Evolutionary conservation across 2,797 vertebrate species (phyloP).

Genomic region (Margarornis squamiger): DNA sequence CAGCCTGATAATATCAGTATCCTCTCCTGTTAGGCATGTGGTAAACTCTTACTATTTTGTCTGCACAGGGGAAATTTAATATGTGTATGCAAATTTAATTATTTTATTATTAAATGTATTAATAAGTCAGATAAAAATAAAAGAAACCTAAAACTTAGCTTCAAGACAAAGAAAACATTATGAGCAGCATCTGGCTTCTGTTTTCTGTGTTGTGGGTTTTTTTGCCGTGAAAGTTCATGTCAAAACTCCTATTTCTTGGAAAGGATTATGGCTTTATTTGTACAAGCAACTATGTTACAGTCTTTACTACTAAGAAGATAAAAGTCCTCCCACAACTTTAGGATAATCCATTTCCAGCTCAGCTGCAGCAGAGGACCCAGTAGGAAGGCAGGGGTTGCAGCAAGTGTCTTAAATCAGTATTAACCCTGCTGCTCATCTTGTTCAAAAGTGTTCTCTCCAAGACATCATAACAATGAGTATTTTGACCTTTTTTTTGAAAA

Average conservation of each 20-base stretch:
- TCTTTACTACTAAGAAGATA: neutral
- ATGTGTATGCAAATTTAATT: neutral
- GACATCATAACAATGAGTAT: neutral
- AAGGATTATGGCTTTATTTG: neutral
- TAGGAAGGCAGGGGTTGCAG: neutral
- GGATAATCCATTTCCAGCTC: neutral
- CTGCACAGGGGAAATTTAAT: neutral
- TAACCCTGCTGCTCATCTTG: neutral
- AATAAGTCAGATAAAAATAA: neutral
- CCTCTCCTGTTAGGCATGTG: neutral
- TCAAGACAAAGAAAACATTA: neutral
- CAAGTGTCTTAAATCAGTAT: neutral
- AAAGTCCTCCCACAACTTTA: neutral
- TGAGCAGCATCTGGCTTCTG: neutral
- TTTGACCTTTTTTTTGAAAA: neutral
- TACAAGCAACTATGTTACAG: neutral
- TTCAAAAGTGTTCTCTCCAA: neutral
- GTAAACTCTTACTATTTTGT: neutral
- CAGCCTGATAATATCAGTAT: neutral
- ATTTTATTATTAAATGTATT: neutral
- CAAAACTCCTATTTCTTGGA: neutral
- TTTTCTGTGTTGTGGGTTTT: neutral
- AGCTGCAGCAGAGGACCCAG: neutral
- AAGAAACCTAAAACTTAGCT: neutral
- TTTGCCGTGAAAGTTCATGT: neutral